These are phyloP conservation scores for Myanophis thanlyinensis DNA, from an alignment of 2,113 vertebrate species.

Conservation along the genomic window DNA sequence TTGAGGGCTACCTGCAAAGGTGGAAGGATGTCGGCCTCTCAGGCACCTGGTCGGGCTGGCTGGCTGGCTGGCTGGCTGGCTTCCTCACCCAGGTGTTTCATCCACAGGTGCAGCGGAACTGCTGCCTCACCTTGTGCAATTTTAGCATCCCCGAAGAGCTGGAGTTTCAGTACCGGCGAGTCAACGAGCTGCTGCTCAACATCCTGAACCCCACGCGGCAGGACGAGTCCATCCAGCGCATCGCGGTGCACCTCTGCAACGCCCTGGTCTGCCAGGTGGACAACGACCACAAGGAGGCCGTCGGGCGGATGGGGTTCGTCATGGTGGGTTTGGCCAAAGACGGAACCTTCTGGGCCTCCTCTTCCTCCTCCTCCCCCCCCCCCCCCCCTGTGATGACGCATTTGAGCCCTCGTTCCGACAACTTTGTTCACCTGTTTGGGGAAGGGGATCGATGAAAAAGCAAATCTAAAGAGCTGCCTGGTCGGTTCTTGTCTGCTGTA, in stretches of 20 bases:
- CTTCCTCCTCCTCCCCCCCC: too few relatives aligned
- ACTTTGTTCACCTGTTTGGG: background rate
- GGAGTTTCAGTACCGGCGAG: constrained; percentile 95
- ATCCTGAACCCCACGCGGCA: constrained; percentile 91
- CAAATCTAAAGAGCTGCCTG: background rate
- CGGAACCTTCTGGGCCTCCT: background rate
- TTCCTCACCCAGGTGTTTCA: background rate
- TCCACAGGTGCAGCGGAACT: constrained; percentile 93
- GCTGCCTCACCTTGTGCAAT: constrained; percentile 96
- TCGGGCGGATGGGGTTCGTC: constrained; percentile 99
- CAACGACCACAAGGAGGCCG: constrained; percentile 97
- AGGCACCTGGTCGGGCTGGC: fast-evolving
- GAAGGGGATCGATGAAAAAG: too few relatives aligned
- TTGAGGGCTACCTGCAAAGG: background rate
- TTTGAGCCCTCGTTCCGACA: background rate
- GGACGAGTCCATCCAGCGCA: constrained; percentile 98
- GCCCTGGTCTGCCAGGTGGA: constrained; percentile 98
- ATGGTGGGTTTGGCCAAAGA: constrained; percentile 76
- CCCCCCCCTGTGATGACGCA: too few relatives aligned
- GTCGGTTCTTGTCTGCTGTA: background rate
- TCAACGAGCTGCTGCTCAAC: constrained; percentile 91
- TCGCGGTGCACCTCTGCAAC: constrained; percentile 95
- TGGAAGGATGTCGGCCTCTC: background rate
- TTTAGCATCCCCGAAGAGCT: constrained; percentile 98
- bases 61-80: background rate